Evolutionary conservation across 2,888 invertebrate species (phyloP).

Genomic region (Agrotis puta): DNA sequence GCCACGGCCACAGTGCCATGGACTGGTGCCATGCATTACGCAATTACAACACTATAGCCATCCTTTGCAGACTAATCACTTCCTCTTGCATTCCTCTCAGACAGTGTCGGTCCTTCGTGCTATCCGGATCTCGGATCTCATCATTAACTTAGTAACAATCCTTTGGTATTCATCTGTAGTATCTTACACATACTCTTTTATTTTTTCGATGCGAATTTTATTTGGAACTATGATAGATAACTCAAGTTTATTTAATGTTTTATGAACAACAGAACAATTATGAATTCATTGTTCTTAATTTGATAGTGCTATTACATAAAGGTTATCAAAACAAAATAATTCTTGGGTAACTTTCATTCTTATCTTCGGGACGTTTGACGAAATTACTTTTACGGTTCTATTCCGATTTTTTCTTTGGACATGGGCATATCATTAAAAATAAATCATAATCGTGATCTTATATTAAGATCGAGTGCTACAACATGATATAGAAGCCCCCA

Average conservation of each 20-base stretch:
- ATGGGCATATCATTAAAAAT: constrained; percentile 32
- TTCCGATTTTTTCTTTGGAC: constrained; percentile 20
- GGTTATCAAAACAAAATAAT: constrained; percentile 37
- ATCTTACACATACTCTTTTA: constrained; percentile 1
- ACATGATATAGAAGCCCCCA: neutral
- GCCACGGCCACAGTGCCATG: constrained; percentile 22
- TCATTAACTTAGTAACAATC: constrained; percentile 11
- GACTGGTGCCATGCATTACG: constrained; percentile 22
- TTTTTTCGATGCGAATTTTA: constrained; percentile 2
- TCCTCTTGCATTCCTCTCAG: constrained; percentile 25
- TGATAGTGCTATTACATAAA: constrained; percentile 15
- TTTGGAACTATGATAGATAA: constrained; percentile 3
- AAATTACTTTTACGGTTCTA: neutral
- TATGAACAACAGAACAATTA: constrained; percentile 30
- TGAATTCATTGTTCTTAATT: constrained; percentile 42
- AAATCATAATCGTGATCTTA: constrained; percentile 26
- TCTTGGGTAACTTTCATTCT: constrained; percentile 23
- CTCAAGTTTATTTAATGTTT: constrained; percentile 22
- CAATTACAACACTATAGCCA: constrained; percentile 26
- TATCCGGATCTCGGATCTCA: constrained; percentile 20
- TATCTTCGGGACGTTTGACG: constrained; percentile 29
- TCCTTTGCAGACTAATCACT: constrained; percentile 22
- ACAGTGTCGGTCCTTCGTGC: constrained; percentile 10
- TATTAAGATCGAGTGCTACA: constrained; percentile 21
- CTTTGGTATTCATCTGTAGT: constrained; percentile 7